Evolutionary conservation across 2,888 invertebrate genomes (phyloP), one percentile per base, ranked within the genome.

Genomic region (Allacma fusca): DNA sequence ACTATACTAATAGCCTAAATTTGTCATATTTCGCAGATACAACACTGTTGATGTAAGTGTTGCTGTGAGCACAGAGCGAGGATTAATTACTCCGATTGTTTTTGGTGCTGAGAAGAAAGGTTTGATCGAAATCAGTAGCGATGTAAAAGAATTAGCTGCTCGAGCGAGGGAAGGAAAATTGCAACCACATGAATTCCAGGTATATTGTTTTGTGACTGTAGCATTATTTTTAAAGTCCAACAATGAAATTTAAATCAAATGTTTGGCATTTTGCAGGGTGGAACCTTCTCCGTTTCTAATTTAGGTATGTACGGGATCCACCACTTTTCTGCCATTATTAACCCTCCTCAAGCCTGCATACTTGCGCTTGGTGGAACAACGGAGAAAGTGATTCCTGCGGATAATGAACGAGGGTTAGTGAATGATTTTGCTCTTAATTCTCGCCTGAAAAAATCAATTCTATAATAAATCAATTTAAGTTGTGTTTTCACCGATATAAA

Each of bases 51-150:
- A 99, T 87, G 93, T 99, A 0, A 95, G 94, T 85, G 95, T 99
- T 78, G 98, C 99, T 0, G 99, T 99, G 5, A 95, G 96, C 79
- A 98, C 98, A 0, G 95, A 96, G 4, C 90, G 91, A 80, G 99
- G 99, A 0, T 90, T 99, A 13, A 97, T 99, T 80, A 99, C 99
- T 0, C 99, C 99, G 0, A 98, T 99, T 83, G 91, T 99, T 19
- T 94, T 94, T 87, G 91, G 91, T 85, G 97, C 97, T 0, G 95
- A 98, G 86, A 91, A 91, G 64, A 96, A 96, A 87, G 97, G 97
- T 23, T 88, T 98, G 76, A 88, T 92, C 64, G 91, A 93, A 83
- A 97, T 98, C 81, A 94, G 93, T 76, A 89, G 89, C 81, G 91
- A 91, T 81, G 91, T 97, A 65, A 94, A 94, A 87, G 88, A 89